Conservation (phyloP, 2,113 vertebrate species). For the Steatornis caripensis region DNA sequence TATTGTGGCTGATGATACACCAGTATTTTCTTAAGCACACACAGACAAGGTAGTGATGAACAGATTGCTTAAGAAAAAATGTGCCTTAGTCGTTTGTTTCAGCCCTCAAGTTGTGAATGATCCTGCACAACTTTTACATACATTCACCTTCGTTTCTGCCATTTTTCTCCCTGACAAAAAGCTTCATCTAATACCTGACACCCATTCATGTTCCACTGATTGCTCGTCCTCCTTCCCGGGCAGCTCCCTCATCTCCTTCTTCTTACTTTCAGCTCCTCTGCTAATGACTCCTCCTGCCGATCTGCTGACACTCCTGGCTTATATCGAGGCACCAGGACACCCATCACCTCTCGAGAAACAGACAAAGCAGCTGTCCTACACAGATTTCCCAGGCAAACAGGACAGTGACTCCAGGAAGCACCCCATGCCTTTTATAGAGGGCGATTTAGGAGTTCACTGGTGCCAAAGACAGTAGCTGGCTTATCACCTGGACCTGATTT, state of each 20-base stretch:
- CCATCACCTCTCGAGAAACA: background rate
- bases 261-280: background rate
- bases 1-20: background rate
- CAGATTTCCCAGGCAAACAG: background rate
- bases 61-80: background rate
- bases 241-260: background rate
- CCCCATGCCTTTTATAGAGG: background rate
- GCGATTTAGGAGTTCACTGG: background rate
- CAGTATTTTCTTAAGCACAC: background rate
- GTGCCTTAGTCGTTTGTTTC: background rate
- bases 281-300: background rate
- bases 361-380: background rate
- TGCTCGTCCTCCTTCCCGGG: background rate
- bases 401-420: background rate
- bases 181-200: background rate
- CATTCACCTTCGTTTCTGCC: background rate
- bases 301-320: background rate
- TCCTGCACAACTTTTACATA: background rate
- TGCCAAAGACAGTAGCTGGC: background rate
- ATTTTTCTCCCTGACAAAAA: conserved; percentile 10
- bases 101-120: background rate
- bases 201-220: background rate
- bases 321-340: background rate
- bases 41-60: conserved; percentile 11
- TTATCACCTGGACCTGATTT: background rate